Conservation (phyloP, 2,113 vertebrate genomes). For the Ginglymostoma cirratum region DNA sequence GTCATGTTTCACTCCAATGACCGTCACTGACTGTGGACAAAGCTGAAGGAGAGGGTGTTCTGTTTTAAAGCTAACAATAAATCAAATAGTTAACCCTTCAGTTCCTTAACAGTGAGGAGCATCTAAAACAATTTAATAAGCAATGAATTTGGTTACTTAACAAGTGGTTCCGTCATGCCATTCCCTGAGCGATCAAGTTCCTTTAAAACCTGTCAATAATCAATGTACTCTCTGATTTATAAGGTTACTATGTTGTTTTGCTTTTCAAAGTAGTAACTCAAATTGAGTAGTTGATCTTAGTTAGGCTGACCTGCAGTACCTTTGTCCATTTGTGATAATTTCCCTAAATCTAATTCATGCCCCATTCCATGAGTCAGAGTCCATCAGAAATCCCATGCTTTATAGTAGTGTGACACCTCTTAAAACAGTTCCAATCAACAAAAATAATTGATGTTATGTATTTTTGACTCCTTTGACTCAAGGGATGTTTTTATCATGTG, state of each 20-base stretch:
- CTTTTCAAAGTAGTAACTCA: neutral
- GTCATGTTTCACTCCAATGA: constrained; percentile 22
- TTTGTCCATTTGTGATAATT: neutral
- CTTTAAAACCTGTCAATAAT: neutral
- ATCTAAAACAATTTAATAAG: neutral
- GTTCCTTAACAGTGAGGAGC: neutral
- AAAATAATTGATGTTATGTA: neutral
- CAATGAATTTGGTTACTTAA: neutral
- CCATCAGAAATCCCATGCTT: neutral
- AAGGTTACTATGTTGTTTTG: neutral
- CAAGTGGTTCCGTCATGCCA: neutral
- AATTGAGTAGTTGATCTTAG: neutral
- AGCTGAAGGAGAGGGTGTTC: constrained; percentile 19
- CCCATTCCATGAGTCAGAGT: neutral
- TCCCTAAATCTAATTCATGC: neutral
- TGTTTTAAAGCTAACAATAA: constrained; percentile 18
- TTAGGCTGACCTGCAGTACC: neutral
- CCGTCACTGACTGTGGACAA: neutral
- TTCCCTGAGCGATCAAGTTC: neutral
- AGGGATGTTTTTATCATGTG: neutral
- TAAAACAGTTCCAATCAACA: neutral
- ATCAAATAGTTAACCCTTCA: neutral
- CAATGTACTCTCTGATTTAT: neutral
- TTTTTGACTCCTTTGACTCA: neutral
- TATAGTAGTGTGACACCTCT: neutral